Base-by-base conservation (phyloP, 2,797 vertebrate genomes). In the Acestrorhynchus altus region DNA sequence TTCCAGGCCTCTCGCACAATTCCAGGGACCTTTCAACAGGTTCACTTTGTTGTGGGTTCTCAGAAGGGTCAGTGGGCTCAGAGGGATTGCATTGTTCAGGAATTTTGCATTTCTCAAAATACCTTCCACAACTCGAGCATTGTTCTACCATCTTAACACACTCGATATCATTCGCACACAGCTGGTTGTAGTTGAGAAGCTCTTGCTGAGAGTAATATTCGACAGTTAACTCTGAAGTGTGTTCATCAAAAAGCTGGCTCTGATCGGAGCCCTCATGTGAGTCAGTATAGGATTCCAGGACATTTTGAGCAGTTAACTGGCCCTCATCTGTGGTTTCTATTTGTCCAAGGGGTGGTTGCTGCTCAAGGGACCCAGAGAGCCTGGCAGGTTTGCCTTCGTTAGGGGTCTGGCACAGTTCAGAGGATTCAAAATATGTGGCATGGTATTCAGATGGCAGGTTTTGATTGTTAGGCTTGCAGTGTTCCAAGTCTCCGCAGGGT, bases 91-190 rank as follows among this genome's bases (percentile, higher is more conserved):
- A 79, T 72, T 86, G 81, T 85, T 89, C 84, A 57, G 83, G 88
- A 88, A 86, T 77, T 83, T 90, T 88, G 81, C 86, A 79, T 85
- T 78, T 88, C 77, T 88, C 83, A 51, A 88, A 89, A 78, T 83
- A 83, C 64, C 72, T 81, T n/a, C 81, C 65, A 40, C 84, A 86
- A 42, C 65, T 51, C 16, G 84, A 72, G 75, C 85, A 86, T 69
- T 84, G 87, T 75, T 85, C 89, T 47, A 89, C 86, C 26, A 47
- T 70, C 28, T 87, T 82, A 60, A 63, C 39, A 31, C 77, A 74
- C 78, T 86, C 83, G 12, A 74, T 84, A 79, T 74, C 84, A 26
- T 75, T 79, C 16, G 72, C 79, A 83, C 64, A 82, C 20, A 80
- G 26, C 64, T 88, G 74, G 59, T 26, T 76, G n/a, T 83, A 86